phyloP scores from a whole-genome alignment of 2,113 vertebrate genomes.

The Rostratula benghalensis region DNA sequence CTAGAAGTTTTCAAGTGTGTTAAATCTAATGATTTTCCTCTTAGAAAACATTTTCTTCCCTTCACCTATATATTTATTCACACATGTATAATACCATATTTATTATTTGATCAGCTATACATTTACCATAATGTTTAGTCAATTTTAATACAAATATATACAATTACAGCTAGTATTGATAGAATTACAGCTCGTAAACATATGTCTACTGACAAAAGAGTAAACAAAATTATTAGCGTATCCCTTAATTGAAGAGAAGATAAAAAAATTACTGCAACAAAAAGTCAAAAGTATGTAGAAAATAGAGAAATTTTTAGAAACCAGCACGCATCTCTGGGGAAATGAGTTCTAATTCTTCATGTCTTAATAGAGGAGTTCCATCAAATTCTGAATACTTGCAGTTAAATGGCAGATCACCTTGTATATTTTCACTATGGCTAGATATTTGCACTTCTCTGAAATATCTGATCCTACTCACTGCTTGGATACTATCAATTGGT shows the following conservation, averaged over 20 bases:
- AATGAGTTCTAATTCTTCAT: background rate
- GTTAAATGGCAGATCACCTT: background rate
- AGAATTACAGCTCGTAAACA: background rate
- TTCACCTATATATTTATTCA: background rate
- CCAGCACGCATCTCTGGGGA: background rate
- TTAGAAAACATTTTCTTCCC: background rate
- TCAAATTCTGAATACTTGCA: background rate
- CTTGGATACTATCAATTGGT: background rate
- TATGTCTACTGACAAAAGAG: background rate
- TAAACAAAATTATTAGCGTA: background rate
- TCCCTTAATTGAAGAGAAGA: background rate
- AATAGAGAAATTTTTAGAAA: background rate
- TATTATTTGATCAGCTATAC: background rate
- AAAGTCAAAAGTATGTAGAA: background rate
- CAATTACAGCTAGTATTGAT: background rate
- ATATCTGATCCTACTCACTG: background rate
- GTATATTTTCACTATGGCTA: background rate
- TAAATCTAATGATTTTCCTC: background rate
- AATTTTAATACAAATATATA: background rate
- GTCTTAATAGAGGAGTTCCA: background rate
- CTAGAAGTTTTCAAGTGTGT: background rate
- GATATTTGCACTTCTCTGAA: background rate
- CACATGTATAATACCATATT: background rate
- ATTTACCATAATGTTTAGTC: background rate
- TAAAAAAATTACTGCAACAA: background rate